These are phyloP conservation scores for Oryctolagus cuniculus DNA, from an alignment of 2,113 vertebrate genomes.

Conservation along the genomic window DNA sequence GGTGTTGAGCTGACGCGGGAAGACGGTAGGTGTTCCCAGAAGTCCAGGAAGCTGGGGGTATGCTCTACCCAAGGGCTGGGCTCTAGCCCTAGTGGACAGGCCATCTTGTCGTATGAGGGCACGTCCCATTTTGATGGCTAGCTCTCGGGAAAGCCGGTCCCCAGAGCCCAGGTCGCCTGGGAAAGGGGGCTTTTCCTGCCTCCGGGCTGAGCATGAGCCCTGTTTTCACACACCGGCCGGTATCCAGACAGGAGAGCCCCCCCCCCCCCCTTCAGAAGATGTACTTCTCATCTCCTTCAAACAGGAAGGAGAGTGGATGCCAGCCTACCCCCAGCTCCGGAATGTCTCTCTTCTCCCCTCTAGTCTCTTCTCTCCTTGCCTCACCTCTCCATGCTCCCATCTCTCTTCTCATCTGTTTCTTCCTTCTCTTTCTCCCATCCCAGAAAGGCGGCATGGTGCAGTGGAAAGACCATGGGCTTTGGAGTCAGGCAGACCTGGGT, in stretches of 20 bases:
- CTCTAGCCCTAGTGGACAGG: slow-evolving; percentile 56
- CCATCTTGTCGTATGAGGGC: slow-evolving; percentile 48
- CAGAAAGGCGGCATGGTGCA: slow-evolving; percentile 71
- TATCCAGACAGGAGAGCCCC: slow-evolving; percentile 9
- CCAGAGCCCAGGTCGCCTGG: slow-evolving; percentile 7
- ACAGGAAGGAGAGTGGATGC: slow-evolving; percentile 47
- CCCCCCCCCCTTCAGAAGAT: slow-evolving; percentile 46
- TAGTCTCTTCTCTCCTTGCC: slow-evolving; percentile 47
- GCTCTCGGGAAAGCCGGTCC: slow-evolving; percentile 41
- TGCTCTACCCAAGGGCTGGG: slow-evolving; percentile 35
- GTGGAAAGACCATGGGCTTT: slow-evolving; percentile 80
- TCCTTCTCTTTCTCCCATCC: not conserved
- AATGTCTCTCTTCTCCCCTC: slow-evolving; percentile 46
- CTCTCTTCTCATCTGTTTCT: slow-evolving; percentile 48
- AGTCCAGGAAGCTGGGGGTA: not conserved
- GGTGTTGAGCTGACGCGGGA: slow-evolving; percentile 16
- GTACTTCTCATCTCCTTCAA: slow-evolving; percentile 16
- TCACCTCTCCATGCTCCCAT: not conserved
- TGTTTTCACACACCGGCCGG: not conserved
- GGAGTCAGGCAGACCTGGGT: slow-evolving; percentile 69
- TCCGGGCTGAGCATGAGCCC: not conserved
- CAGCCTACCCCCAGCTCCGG: slow-evolving; percentile 41
- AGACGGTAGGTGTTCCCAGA: not conserved
- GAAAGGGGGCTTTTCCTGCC: not conserved
- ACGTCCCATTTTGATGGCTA: slow-evolving; percentile 53